phyloP scores from a whole-genome alignment of 2,888 invertebrate species.

The Microplitis deprimator region DNA sequence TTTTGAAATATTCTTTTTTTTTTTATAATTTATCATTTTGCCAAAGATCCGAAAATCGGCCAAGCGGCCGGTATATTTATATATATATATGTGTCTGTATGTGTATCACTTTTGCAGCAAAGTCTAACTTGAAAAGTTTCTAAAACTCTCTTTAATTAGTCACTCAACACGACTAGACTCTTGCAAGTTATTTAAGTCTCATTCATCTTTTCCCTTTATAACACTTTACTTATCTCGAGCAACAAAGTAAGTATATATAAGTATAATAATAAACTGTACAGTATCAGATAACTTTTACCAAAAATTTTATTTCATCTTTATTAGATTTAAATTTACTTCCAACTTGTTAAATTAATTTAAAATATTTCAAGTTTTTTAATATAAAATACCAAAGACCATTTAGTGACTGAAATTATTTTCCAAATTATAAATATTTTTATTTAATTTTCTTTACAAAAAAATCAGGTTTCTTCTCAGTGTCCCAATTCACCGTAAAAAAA shows the following conservation, averaged over 20 bases:
- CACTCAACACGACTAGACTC: slow-evolving; percentile 15
- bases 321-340: background rate
- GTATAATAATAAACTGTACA: background rate
- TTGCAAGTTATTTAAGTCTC: slow-evolving; percentile 40
- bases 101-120: slow-evolving; percentile 2
- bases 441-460: no score
- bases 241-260: slow-evolving; percentile 8
- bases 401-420: no score
- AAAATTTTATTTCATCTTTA: background rate
- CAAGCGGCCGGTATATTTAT: background rate
- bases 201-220: slow-evolving; percentile 18
- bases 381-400: no score
- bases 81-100: background rate
- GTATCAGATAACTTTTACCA: background rate
- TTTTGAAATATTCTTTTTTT: no score
- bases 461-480: no score
- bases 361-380: background rate
- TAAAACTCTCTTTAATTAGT: slow-evolving; percentile 42
- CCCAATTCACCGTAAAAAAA: no score
- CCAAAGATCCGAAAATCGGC: background rate
- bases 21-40: no score
- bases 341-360: background rate
- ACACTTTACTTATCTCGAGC: background rate
- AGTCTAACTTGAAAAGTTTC: slow-evolving; percentile 38
- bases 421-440: no score